Evolutionary conservation across 2,888 invertebrate species (phyloP), one percentile per base, ranked within the genome.

Genomic region (Mythimna impura): DNA sequence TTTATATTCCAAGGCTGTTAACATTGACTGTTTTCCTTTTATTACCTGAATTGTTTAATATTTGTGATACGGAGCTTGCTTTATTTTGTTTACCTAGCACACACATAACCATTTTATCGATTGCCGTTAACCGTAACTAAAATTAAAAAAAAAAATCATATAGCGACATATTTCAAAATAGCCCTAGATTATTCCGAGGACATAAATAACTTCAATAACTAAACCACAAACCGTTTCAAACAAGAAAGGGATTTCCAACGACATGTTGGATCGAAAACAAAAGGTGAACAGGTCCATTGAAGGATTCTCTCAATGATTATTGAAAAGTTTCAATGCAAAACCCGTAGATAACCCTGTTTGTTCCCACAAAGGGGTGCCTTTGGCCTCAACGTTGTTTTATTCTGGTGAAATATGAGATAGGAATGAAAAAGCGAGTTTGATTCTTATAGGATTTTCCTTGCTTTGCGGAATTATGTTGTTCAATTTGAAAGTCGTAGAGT

Each of bases 291-390:
- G 84, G 89, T 89, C 88, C 86, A 89, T 83, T 91, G 88, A 91
- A 93, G 93, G 92, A 93, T 93, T 93, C 86, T 84, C 88, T 89
- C 89, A 92, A 94, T 93, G 94, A 93, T 94, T 93, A 94, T 94
- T 94, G 94, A 93, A 93, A 94, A 93, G 87, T 93, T 92, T 88
- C 86, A 80, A 81, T 80, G 76, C 81, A 80, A 89, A 90, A 86
- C 78, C 91, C 88, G 58, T 47, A 65, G 88, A 89, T 90, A 90
- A 89, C 89, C 84, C 81, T 83, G 84, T 89, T 90, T 89, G 85
- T 74, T 79, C 88, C 87, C 90, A 92, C 91, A 93, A 92, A 90
- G 87, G 25, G 86, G 79, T 85, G 85, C 88, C 85, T 90, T 89
- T 88, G 85, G 87, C 85, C 85, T 84, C 84, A 81, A 81, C 81